Conservation (phyloP, 2,888 invertebrate genomes). For the Pyrocoelia pectoralis region DNA sequence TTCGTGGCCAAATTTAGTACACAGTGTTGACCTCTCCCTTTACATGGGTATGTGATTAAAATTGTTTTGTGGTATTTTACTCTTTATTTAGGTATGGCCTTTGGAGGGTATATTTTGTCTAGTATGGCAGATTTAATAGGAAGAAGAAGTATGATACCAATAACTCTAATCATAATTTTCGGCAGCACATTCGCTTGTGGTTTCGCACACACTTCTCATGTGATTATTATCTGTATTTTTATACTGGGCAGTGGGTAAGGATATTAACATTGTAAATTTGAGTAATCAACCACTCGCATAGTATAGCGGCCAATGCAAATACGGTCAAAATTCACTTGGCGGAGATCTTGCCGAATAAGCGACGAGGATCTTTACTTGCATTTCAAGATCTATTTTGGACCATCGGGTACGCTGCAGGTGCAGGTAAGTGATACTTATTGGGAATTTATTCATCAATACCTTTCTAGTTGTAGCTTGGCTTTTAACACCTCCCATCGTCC, state of each 20-base stretch:
- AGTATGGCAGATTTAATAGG: slow-evolving; percentile 56
- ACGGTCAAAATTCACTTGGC: slow-evolving; percentile 56
- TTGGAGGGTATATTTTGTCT: slow-evolving; percentile 54
- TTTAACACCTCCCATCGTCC: slow-evolving; percentile 46
- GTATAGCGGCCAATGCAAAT: slow-evolving; percentile 54
- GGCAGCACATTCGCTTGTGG: slow-evolving; percentile 53
- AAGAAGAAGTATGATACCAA: slow-evolving; percentile 54
- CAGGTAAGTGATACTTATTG: slow-evolving; percentile 43
- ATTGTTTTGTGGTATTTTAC: no score
- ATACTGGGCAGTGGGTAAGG: slow-evolving; percentile 59
- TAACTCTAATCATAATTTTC: slow-evolving; percentile 55
- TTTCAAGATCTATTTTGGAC: slow-evolving; percentile 57
- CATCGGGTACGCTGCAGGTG: slow-evolving; percentile 51
- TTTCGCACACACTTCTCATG: slow-evolving; percentile 55
- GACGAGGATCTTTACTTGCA: slow-evolving; percentile 54
- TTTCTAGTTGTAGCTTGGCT: slow-evolving; percentile 47
- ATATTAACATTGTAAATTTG: neutral
- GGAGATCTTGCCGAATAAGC: slow-evolving; percentile 56
- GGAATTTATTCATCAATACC: neutral
- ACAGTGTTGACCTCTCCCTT: slow-evolving; percentile 43
- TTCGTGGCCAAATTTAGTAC: slow-evolving; percentile 36
- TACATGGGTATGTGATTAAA: slow-evolving; percentile 41
- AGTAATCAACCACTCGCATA: slow-evolving; percentile 39
- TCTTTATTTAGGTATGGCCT: slow-evolving; percentile 55
- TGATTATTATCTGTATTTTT: slow-evolving; percentile 55